Base-by-base conservation (phyloP, 23 tunicate genomes). In the Ciona savignyi region DNA sequence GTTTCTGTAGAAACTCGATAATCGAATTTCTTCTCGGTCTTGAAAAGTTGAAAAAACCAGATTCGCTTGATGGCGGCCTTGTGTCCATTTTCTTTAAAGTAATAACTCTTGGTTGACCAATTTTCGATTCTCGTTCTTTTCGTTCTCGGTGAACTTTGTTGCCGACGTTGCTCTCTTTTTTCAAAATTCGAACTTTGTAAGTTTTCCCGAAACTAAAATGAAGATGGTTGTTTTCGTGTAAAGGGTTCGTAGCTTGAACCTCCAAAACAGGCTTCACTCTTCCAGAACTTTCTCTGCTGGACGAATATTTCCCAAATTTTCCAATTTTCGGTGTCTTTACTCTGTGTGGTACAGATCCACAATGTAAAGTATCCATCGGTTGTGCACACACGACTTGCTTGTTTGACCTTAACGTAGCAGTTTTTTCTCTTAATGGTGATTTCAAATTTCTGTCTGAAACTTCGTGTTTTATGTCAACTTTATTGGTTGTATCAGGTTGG, bases 101-200 rank as follows among this genome's bases (percentile, higher is more conserved):
- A 35, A 82, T 56, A 29, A 82, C 30, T 21, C 72, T n/a, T 1
- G 87, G 80, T 24, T n/a, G 66, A 3, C 87, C 87, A 25, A 75
- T 35, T 28, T 3, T 31, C 3, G 20, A 48, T 33, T 82, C 87
- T 29, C 87, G 34, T 25, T 74, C 74, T 71, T 78, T 77, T 3
- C 81, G 62, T 35, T 77, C 82, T 66, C 66, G 29, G 60, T 84
- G 90, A 23, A 84, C 61, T 72, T 78, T 84, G 24, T 67, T 71
- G 0, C 90, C 90, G 15, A 84, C 70, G 49, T 84, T 84, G 1
- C 27, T 51, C 51, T 84, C 90, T 33, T 79, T 80, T 33, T 62
- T 71, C 20, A 84, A 65, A 33, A 84, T 3, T n/a, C 65, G 71
- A 4, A 70, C 76, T 60, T 65, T 77, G 74, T 77, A 84, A 3